A percentile compares a stretch with the other conserved stretches of the same genome.
These are phyloP conservation scores for Pollachius pollachius DNA, from an alignment of 2,113 vertebrate genomes.

Conservation along the genomic window DNA sequence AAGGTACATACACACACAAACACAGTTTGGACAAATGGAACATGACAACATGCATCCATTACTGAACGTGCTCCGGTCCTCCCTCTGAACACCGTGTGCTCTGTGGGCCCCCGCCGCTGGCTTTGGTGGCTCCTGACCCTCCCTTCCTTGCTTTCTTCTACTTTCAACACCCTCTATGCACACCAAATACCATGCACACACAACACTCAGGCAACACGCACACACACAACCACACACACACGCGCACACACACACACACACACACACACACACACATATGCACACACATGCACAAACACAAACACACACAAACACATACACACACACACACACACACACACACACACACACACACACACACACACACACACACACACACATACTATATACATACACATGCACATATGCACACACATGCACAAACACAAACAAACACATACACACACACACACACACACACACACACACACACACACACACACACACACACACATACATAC, in stretches of 20 bases:
- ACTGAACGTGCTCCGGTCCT: not conserved
- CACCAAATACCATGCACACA: too few relatives aligned
- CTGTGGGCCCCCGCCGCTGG: too few relatives aligned
- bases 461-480: too few relatives aligned
- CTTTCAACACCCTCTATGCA: too few relatives aligned
- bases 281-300: not conserved
- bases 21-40: not conserved
- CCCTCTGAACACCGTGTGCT: not conserved
- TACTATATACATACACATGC: too few relatives aligned
- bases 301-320: not conserved
- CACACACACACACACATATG: not conserved
- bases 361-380: too few relatives aligned
- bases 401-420: not conserved
- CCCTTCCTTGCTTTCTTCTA: too few relatives aligned
- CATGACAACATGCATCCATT: not conserved
- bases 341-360: not conserved
- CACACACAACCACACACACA: not conserved
- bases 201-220: not conserved
- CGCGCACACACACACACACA: not conserved
- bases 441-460: too few relatives aligned
- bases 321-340: not conserved
- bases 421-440: not conserved
- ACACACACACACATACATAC: too few relatives aligned
- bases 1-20: not conserved
- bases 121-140: too few relatives aligned